Conservation (phyloP, 1,140 invertebrate genomes). For the Pteromalus puparum region DNA sequence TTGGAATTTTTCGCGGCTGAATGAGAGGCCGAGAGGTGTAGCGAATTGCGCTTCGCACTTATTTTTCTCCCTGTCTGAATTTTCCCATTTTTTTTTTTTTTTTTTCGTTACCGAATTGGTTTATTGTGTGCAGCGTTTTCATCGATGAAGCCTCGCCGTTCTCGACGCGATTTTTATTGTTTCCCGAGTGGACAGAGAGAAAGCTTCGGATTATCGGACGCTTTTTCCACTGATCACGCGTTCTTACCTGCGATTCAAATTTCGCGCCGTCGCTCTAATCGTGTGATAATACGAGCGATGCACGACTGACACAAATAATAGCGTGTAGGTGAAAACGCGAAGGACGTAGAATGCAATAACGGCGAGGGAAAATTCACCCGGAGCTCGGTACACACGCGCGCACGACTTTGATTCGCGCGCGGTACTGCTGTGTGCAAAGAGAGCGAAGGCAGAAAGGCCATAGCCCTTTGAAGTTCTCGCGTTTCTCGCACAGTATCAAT, state of each 20-base stretch:
- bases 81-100: background rate
- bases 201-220: too few species aligned
- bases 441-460: background rate
- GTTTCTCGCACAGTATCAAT: background rate
- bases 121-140: background rate
- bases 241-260: too few species aligned
- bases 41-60: background rate
- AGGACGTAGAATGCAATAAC: too few species aligned
- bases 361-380: background rate
- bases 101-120: background rate
- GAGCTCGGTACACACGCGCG: background rate
- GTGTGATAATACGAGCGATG: too few species aligned
- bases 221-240: too few species aligned
- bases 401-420: background rate
- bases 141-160: background rate
- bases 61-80: background rate
- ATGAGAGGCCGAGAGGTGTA: background rate
- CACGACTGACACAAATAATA: too few species aligned
- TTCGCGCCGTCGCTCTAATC: too few species aligned
- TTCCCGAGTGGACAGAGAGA: background rate
- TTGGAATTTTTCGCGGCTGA: conserved; percentile 7
- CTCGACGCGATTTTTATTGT: background rate
- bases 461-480: background rate
- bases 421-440: too few species aligned
- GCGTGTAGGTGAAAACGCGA: too few species aligned